phyloP scores from a whole-genome alignment of 2,113 vertebrate species.

The Tinamus guttatus region DNA sequence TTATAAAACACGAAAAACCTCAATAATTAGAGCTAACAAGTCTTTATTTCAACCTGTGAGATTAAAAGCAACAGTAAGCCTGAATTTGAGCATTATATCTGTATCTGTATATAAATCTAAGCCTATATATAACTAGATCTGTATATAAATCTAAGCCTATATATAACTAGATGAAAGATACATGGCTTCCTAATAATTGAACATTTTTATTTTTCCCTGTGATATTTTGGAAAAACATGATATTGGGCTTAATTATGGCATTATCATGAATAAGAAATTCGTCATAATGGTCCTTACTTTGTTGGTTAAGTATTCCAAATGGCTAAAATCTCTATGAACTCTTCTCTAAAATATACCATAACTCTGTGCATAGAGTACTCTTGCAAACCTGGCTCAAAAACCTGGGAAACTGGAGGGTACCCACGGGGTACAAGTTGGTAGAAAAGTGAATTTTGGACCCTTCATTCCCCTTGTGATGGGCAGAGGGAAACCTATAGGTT shows the following conservation, averaged over 20 bases:
- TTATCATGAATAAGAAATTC: background rate
- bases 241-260: background rate
- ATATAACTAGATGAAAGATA: background rate
- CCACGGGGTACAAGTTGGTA: accelerated
- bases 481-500: background rate
- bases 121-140: background rate
- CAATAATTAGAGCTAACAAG: background rate
- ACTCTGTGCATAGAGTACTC: background rate
- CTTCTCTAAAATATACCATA: background rate
- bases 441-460: background rate
- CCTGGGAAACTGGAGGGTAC: background rate
- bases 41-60: background rate
- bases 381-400: background rate
- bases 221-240: background rate
- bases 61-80: background rate
- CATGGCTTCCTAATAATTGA: background rate
- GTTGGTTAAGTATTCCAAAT: background rate
- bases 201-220: background rate
- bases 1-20: background rate
- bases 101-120: background rate
- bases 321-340: background rate
- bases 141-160: background rate
- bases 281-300: accelerated
- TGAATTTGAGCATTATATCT: background rate
- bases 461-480: background rate